Conservation (phyloP, 2,113 vertebrate genomes). For the Bothrops jararaca region DNA sequence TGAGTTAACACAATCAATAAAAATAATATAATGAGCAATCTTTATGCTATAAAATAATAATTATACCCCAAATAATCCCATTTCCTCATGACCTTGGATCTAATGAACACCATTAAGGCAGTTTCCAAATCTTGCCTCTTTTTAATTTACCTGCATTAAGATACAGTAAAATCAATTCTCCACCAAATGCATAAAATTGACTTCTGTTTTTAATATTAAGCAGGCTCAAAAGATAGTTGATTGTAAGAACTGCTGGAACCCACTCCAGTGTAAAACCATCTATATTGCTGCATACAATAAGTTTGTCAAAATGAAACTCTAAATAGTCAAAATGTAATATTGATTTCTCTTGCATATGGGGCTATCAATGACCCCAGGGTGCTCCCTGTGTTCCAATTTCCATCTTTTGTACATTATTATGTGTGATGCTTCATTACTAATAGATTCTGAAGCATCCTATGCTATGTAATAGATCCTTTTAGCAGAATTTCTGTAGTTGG, state of each 20-base stretch:
- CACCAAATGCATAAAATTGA: neutral
- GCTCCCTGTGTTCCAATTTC: slow-evolving; percentile 33
- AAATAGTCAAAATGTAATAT: slow-evolving; percentile 18
- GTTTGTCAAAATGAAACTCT: slow-evolving; percentile 4
- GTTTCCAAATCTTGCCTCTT: neutral
- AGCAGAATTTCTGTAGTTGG: slow-evolving; percentile 49
- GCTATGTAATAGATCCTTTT: slow-evolving; percentile 40
- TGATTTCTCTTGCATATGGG: slow-evolving; percentile 27
- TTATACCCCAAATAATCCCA: neutral
- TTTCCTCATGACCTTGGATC: neutral
- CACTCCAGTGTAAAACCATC: neutral
- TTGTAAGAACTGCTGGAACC: neutral
- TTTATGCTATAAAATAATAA: neutral
- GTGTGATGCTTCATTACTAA: slow-evolving; percentile 56
- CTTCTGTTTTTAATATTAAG: neutral
- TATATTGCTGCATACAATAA: neutral
- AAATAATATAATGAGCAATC: neutral
- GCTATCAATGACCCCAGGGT: slow-evolving; percentile 35
- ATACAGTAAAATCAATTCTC: neutral
- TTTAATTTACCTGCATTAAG: neutral
- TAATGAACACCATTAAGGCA: neutral
- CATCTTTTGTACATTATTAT: slow-evolving; percentile 51
- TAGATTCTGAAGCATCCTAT: slow-evolving; percentile 49
- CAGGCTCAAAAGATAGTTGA: neutral
- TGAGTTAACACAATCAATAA: neutral